Evolutionary conservation across 2,888 invertebrate genomes (phyloP), one percentile per base, ranked within the genome.

Genomic region (Polylopha cassiicola): DNA sequence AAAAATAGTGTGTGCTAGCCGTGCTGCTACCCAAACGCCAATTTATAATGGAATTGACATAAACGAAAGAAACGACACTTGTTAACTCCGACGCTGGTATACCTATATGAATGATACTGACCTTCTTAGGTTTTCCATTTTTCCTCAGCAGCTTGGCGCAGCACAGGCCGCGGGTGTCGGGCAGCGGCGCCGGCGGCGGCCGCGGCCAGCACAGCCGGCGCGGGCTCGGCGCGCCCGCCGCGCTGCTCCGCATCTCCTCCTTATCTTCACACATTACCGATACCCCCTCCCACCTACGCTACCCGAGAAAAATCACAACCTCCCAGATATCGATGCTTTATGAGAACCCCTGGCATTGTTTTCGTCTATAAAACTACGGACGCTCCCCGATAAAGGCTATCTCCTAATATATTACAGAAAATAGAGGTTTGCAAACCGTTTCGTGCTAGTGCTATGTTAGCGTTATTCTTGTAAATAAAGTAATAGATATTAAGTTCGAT

Each of bases 101-200:
- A n/a, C 1, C 13, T 7, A 6, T 9, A 13, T 8, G 14, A 1
- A 10, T 10, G 4, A 30, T 21, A 49, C 71, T 86, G 66, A 92
- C 92, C 90, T 93, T 93, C 76, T 92, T 93, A 32, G 93, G 92
- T 66, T 90, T 91, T 54, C 94, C 93, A 78, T 93, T 93, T 85
- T 92, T 92, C 67, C 91, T 88, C 39, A 94, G 89, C 52, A 94
- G 86, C 76, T 93, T 94, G 64, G 91, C 90, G 78, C 93, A 93
- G 75, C 92, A 93, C 70, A 93, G 92, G 48, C 94, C 94, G 48
- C 92, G 88, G 58, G 91, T 93, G 76, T 94, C 94, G 46, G 85
- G 84, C 54, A 87, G 75, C 47, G 88, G 81, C 55, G 87, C 87
- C 37, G 84, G 80, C 43, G 79, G 72, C 37, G 73, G 70, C 37